Base-by-base conservation (phyloP, 2,888 invertebrate genomes). In the Eubasilissa splendida region DNA sequence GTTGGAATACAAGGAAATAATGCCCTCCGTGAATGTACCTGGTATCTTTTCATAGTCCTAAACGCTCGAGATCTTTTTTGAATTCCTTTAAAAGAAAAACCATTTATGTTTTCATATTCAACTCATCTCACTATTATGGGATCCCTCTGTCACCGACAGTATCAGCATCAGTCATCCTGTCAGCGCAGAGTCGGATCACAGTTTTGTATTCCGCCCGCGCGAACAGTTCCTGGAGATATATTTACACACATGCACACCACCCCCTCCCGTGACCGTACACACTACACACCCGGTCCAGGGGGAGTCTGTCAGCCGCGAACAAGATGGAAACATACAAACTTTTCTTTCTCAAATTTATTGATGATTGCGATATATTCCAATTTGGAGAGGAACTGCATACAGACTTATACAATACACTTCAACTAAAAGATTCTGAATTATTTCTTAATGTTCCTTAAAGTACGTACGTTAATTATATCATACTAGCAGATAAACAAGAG, bases 151-250 rank as follows among this genome's bases (percentile, higher is more conserved):
- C 54, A 22, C 54, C n/a, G 7, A 14, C 71, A 71, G 22, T 22
- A 22, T 42, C 42, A 42, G 42, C 42, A 42, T 73, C 71, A 73
- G 71, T 73, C 71, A 73, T 22, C 54, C 56, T 73, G 71, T 73
- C 71, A 73, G 71, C 58, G 12, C 12, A 14, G 14, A 73, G 71
- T 31, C 70, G 22, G 58, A 33, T 58, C 71, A 12, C 56, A 77
- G 76, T 80, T 78, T 80, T 71, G 80, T 80, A 80, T 80, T 77
- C 80, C 11, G 73, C 50, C 80, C 22, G 59, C 68, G 76, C 76
- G 60, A 74, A 76, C 77, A 71, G 71, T 80, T 80, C 63, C 73
- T 58, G 10, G 65, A 77, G 80, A 80, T 80, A 73, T 80, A 80
- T 80, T 71, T 65, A 73, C 75, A 42, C 42, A 42, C 42, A 42